Evolutionary conservation across 2,888 invertebrate genomes (phyloP).

Genomic region (Anorthoa munda): DNA sequence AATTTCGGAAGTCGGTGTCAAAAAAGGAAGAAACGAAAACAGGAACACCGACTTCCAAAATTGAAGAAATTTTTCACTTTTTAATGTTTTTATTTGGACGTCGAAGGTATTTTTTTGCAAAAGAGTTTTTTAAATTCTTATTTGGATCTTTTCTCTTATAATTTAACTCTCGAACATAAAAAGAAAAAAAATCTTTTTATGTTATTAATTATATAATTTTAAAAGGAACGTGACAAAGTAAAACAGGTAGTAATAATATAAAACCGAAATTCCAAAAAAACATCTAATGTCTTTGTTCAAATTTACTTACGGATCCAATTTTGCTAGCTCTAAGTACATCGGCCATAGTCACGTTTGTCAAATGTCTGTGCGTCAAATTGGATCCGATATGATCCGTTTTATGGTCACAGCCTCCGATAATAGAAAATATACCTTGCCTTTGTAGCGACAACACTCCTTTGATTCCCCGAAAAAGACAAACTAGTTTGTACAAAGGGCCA

Average conservation of each 20-base stretch:
- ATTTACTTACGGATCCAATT: slow-evolving; percentile 46
- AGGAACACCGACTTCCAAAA: too few relatives aligned
- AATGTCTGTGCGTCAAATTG: slow-evolving; percentile 67
- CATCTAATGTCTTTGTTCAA: slow-evolving; percentile 26
- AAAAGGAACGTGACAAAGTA: slow-evolving; percentile 1
- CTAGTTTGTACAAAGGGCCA: slow-evolving; percentile 51
- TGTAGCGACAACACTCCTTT: slow-evolving; percentile 52
- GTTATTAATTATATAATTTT: not conserved
- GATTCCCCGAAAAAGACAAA: slow-evolving; percentile 56
- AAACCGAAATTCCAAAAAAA: slow-evolving; percentile 18
- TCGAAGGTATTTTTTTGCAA: too few relatives aligned
- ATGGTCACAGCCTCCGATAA: slow-evolving; percentile 55
- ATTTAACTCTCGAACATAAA: too few relatives aligned
- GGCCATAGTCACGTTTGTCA: slow-evolving; percentile 58
- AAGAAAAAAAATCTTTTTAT: not conserved
- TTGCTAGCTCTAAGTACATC: slow-evolving; percentile 45
- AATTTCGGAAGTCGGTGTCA: too few relatives aligned
- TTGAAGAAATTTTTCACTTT: too few relatives aligned
- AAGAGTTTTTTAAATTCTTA: too few relatives aligned
- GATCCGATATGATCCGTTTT: slow-evolving; percentile 63
- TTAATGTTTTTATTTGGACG: too few relatives aligned
- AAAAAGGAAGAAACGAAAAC: too few relatives aligned
- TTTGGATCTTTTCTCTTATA: too few relatives aligned
- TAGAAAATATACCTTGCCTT: slow-evolving; percentile 58
- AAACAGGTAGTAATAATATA: slow-evolving; percentile 1